Evolutionary conservation across 2,113 vertebrate genomes (phyloP), one percentile per base, ranked within the genome.

Genomic region (Meriones unguiculatus): DNA sequence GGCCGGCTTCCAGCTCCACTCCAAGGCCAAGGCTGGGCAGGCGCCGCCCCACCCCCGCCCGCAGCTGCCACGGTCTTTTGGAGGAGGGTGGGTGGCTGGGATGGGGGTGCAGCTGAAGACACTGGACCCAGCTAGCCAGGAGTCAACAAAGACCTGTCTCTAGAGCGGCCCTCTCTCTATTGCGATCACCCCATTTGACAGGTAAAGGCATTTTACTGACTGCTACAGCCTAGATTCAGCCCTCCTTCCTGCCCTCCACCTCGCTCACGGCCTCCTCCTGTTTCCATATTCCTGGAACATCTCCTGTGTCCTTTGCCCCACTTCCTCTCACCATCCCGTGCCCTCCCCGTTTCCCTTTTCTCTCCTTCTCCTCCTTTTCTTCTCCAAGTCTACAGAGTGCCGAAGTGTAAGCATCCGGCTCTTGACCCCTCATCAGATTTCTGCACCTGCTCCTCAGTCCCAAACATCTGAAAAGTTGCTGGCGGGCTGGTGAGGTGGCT

Each of bases 1-100:
- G 72, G 95, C 90, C 80, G 8, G 54, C 81, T 89, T 89, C 96
- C 97, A 97, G 75, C 41, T 20, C 73, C 78, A 46, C 82, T 89
- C 54, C 54, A 81, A 93, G 86, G 65, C 90, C 89, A 94, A 85
- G 59, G 59, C 95, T 54, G 84, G 88, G 90, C 95, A 87, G 94
- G 91, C 78, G 70, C 52, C 20, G 35, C 72, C 15, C 84, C 90
- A 20, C 84, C 80, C 54, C 35, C 30, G 2, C 24, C 41, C 17
- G 77, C 81, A 15, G n/a, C 89, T 65, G 87, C 94, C 80, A 80
- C 72, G 78, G 95, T 87, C 54, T 32, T 90, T 59, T 75, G 8
- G 0, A 18, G 73, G 9, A 0, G 11, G 73, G 46, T 1, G 38
- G 90, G 73, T 73, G 95, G 73, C 52, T 41, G 69, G 46, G 38